A percentile compares a stretch with the other conserved stretches of the same genome.
Conservation (phyloP, 2,888 invertebrate genomes). For the Epirrita christyi region DNA sequence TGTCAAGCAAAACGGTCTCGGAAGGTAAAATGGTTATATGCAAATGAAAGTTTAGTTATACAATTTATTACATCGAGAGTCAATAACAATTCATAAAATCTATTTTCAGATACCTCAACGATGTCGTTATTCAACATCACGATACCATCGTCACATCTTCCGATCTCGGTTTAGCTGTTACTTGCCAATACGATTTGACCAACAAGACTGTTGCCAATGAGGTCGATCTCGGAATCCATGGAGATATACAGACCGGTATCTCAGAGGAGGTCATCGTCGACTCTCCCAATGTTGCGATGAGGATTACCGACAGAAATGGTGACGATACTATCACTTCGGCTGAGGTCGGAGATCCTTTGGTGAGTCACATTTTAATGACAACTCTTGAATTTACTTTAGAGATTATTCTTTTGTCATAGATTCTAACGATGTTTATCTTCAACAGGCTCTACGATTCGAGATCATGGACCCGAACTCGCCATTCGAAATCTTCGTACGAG, state of each 20-base stretch:
- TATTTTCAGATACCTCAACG: slow-evolving; percentile 89
- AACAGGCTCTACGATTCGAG: slow-evolving; percentile 92
- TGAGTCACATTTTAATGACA: slow-evolving; percentile 45
- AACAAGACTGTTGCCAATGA: slow-evolving; percentile 97
- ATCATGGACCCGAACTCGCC: slow-evolving; percentile 96
- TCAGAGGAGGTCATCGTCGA: slow-evolving; percentile 97
- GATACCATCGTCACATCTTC: slow-evolving; percentile 97
- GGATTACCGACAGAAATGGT: slow-evolving; percentile 93
- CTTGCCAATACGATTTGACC: slow-evolving; percentile 96
- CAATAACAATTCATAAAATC: slow-evolving; percentile 26
- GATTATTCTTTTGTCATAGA: slow-evolving; percentile 7
- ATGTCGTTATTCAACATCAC: slow-evolving; percentile 97
- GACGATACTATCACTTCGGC: slow-evolving; percentile 94
- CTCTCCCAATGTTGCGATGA: slow-evolving; percentile 97
- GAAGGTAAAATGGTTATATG: slow-evolving; percentile 78
- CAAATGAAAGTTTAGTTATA: not conserved
- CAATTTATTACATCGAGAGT: not conserved
- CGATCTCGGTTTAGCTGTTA: slow-evolving; percentile 96
- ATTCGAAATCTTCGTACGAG: slow-evolving; percentile 97
- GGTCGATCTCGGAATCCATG: slow-evolving; percentile 94
- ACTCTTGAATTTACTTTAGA: slow-evolving; percentile 4
- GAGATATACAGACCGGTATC: slow-evolving; percentile 93
- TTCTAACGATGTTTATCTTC: slow-evolving; percentile 11
- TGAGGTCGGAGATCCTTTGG: slow-evolving; percentile 96
- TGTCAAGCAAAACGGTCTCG: slow-evolving; percentile 94